Evolutionary conservation across 1,140 invertebrate genomes (phyloP).

Genomic region (Lysiphlebus fabarum): DNA sequence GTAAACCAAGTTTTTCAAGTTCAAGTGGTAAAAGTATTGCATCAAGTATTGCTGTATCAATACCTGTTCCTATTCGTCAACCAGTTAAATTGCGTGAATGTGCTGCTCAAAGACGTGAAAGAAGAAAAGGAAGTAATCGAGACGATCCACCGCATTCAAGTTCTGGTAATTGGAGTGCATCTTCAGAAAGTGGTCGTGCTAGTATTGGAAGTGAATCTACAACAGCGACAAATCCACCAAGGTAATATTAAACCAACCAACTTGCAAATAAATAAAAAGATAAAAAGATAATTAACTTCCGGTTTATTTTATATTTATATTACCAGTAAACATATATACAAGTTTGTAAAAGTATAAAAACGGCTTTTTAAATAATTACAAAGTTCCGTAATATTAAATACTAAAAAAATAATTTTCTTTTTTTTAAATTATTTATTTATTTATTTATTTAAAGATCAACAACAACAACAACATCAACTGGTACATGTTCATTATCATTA

Average conservation of each 20-base stretch:
- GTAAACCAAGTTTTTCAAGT: conserved; percentile 73
- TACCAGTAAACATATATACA: no score
- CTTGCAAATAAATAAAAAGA: conserved; percentile 34
- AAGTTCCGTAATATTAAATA: no score
- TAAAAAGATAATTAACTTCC: neutral
- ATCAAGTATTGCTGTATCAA: conserved; percentile 57
- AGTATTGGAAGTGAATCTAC: conserved; percentile 80
- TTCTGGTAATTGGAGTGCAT: conserved; percentile 91
- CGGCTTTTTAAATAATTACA: no score
- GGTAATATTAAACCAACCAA: conserved; percentile 65
- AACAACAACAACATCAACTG: conserved; percentile 45
- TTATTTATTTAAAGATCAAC: conserved; percentile 40
- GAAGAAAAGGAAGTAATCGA: conserved; percentile 53
- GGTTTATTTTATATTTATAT: no score
- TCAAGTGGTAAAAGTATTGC: conserved; percentile 48
- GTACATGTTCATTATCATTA: conserved; percentile 47
- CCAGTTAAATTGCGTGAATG: conserved; percentile 70
- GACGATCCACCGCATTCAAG: conserved; percentile 78
- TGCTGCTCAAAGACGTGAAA: conserved; percentile 62
- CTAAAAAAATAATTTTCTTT: neutral
- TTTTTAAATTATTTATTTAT: conserved; percentile 9
- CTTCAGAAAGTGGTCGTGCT: conserved; percentile 82
- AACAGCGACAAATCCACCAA: conserved; percentile 66
- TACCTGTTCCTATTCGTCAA: conserved; percentile 34
- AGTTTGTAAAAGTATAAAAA: no score